Conservation (phyloP, 2,888 invertebrate species). For the Phanerotoma sp. region DNA sequence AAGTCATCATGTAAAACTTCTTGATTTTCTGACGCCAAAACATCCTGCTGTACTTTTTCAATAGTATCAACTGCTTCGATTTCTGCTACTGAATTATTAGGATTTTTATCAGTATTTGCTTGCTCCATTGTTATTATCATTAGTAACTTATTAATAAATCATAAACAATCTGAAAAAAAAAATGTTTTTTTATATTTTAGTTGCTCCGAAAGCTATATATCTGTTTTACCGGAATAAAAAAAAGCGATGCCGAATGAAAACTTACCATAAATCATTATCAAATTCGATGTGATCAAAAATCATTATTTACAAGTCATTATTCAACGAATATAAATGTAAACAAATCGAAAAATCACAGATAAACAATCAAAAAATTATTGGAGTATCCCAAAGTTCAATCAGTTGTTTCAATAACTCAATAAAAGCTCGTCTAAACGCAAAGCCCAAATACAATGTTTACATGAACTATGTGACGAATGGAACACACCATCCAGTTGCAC, state of each 20-base stretch:
- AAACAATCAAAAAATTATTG: background rate
- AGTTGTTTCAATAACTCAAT: background rate
- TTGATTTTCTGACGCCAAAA: background rate
- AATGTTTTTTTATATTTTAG: background rate
- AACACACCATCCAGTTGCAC: slow-evolving; percentile 5
- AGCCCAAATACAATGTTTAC: slow-evolving; percentile 11
- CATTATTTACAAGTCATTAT: slow-evolving; percentile 1
- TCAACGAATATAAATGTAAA: background rate
- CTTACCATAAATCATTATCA: slow-evolving; percentile 10
- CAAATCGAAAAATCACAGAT: background rate
- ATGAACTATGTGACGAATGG: slow-evolving; percentile 12
- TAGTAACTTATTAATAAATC: background rate
- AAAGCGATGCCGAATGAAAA: background rate
- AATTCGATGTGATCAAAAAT: background rate
- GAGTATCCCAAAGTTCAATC: background rate
- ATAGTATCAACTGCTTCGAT: background rate
- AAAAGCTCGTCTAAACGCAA: background rate
- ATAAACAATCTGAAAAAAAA: slow-evolving; percentile 5
- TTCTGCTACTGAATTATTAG: background rate
- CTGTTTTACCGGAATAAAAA: background rate
- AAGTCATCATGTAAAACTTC: too few relatives aligned
- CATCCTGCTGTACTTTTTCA: too few relatives aligned
- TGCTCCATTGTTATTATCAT: slow-evolving; percentile 6
- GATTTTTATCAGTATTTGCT: background rate
- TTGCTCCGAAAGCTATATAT: background rate